These are phyloP conservation scores for Ia io DNA, from an alignment of 2,113 vertebrate species.

Conservation along the genomic window DNA sequence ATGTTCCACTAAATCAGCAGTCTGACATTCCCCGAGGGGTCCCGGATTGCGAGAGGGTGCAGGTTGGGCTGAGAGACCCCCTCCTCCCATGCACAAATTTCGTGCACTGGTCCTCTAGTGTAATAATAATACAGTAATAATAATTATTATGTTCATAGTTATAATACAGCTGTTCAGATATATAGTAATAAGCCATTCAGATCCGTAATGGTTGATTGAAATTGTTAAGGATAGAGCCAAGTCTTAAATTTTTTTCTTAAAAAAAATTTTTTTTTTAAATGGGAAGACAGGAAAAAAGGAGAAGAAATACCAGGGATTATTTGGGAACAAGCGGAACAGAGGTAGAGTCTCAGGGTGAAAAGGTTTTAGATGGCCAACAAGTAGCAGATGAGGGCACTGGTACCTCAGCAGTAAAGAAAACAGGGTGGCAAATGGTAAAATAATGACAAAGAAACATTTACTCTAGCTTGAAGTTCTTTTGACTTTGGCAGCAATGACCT, in stretches of 20 bases:
- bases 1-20: no score
- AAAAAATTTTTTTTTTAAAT: neutral
- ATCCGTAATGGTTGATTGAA: neutral
- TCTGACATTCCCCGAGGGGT: no score
- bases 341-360: neutral
- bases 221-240: neutral
- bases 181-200: neutral
- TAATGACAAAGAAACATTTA: neutral
- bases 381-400: neutral
- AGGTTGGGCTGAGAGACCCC: no score
- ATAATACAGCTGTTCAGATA: neutral
- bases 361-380: neutral
- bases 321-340: neutral
- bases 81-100: no score
- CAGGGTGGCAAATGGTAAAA: neutral
- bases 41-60: no score
- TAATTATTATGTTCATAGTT: neutral
- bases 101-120: no score
- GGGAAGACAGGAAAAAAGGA: neutral
- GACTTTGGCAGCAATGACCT: neutral
- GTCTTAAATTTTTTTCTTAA: neutral
- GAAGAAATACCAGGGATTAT: neutral
- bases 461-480: neutral
- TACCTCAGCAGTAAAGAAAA: neutral
- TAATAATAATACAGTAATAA: neutral